phyloP scores from a whole-genome alignment of 2,888 invertebrate species.

The Labia minor region DNA sequence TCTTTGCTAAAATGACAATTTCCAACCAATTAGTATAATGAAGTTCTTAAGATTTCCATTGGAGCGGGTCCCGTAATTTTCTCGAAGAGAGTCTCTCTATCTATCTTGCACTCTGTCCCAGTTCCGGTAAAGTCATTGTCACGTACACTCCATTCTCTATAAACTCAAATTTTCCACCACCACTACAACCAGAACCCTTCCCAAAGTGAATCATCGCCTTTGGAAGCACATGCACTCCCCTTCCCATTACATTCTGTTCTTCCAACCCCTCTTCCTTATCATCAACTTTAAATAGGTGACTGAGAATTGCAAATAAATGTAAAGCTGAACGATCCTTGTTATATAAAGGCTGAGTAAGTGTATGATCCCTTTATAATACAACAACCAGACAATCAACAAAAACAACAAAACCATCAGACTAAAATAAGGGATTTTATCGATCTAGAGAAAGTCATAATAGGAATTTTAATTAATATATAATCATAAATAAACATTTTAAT shows the following conservation, averaged over 20 bases:
- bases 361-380: background rate
- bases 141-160: background rate
- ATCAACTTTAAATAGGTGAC: background rate
- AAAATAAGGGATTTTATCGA: background rate
- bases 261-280: too few species aligned
- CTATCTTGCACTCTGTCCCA: background rate
- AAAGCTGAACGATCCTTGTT: slow-evolving; percentile 8
- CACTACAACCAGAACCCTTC: background rate
- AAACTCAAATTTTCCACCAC: too few species aligned
- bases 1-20: too few species aligned
- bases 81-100: background rate
- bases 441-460: background rate
- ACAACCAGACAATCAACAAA: background rate
- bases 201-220: background rate
- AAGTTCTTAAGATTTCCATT: background rate
- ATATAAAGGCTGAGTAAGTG: background rate
- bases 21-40: background rate
- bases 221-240: background rate
- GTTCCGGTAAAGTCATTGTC: background rate
- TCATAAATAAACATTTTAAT: too few species aligned
- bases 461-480: background rate
- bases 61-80: background rate
- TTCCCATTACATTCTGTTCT: background rate
- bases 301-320: slow-evolving; percentile 5
- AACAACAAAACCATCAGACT: too few species aligned